Evolutionary conservation across 2,888 invertebrate genomes (phyloP).

Genomic region (Troides helena): DNA sequence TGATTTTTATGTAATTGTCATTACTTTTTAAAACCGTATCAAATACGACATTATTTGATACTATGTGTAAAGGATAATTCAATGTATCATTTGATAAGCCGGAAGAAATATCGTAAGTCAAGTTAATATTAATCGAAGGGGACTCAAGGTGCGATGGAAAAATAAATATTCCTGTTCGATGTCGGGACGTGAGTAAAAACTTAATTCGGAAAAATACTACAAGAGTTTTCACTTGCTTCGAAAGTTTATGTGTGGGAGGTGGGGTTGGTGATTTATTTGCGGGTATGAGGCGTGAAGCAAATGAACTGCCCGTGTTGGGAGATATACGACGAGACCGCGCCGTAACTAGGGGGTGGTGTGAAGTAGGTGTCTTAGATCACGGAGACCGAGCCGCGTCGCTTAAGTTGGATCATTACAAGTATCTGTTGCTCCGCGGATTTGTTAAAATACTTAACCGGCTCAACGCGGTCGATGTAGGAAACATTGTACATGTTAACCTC

Average conservation of each 20-base stretch:
- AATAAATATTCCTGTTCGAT: conserved; percentile 24
- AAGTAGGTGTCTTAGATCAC: conserved; percentile 46
- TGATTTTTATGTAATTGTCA: too few species aligned
- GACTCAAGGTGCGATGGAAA: conserved; percentile 25
- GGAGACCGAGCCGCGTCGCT: conserved; percentile 34
- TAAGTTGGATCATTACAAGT: conserved; percentile 34
- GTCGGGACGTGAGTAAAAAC: conserved; percentile 30
- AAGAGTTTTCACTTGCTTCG: conserved; percentile 55
- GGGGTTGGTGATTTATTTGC: conserved; percentile 73
- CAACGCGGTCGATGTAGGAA: conserved; percentile 25
- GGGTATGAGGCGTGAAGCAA: conserved; percentile 77
- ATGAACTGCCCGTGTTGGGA: conserved; percentile 68
- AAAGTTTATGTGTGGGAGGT: conserved; percentile 46
- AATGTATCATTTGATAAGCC: conserved; percentile 19
- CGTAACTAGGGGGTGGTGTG: conserved; percentile 51
- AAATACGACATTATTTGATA: too few species aligned
- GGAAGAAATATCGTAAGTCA: conserved; percentile 22
- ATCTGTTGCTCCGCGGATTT: conserved; percentile 23
- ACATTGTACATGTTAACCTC: background rate
- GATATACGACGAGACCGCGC: conserved; percentile 66
- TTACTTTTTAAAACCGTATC: too few species aligned
- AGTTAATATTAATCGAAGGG: conserved; percentile 27
- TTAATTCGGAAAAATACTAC: conserved; percentile 47
- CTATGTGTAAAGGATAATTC: conserved; percentile 10
- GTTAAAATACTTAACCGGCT: conserved; percentile 11